phyloP scores from a whole-genome alignment of 1,140 invertebrate genomes.

The Holotrichia oblita region DNA sequence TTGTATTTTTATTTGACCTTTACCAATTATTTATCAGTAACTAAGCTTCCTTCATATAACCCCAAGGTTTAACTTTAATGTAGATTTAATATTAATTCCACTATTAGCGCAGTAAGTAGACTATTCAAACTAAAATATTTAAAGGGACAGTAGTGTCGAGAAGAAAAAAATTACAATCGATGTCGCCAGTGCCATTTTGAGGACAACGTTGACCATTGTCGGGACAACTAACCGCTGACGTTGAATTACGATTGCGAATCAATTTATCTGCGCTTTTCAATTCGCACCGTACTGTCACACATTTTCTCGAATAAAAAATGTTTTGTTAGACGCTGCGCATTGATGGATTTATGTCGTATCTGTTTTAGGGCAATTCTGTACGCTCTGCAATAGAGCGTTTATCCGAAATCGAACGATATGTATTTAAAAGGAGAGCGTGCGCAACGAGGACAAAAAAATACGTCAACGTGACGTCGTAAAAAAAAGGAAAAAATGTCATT shows the following conservation, averaged over 20 bases:
- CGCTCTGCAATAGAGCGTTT: background rate
- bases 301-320: slow-evolving; percentile 20
- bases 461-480: background rate
- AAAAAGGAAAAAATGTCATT: background rate
- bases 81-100: too few species aligned
- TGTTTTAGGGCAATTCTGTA: slow-evolving; percentile 12
- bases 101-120: too few species aligned
- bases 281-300: slow-evolving; percentile 11
- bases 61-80: too few species aligned
- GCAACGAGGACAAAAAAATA: background rate
- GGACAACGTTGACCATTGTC: background rate
- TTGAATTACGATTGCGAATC: slow-evolving; percentile 7
- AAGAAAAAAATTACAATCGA: background rate
- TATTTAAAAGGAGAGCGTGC: background rate
- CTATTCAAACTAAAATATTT: background rate
- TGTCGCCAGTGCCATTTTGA: background rate
- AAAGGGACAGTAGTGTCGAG: background rate
- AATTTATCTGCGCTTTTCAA: slow-evolving; percentile 27
- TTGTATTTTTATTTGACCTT: too few species aligned
- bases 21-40: too few species aligned
- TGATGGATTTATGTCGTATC: slow-evolving; percentile 29
- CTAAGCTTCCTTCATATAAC: too few species aligned
- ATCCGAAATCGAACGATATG: slow-evolving; percentile 17
- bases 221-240: background rate
- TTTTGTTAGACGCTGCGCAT: background rate